Evolutionary conservation across 2,797 vertebrate species (phyloP), one percentile per base, ranked within the genome.

Genomic region (Phalanger gymnotis): DNA sequence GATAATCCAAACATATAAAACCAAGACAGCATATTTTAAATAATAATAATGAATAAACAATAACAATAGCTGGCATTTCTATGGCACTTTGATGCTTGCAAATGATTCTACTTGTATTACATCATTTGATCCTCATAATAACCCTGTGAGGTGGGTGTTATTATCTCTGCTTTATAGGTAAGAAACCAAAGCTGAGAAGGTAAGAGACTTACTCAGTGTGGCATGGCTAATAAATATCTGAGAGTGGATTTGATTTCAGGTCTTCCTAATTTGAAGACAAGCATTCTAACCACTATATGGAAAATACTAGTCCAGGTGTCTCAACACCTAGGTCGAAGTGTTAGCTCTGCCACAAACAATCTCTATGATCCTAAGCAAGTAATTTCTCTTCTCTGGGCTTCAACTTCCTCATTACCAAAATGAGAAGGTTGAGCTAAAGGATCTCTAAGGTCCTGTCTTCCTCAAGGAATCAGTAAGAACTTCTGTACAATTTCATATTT

Each of bases 401-500:
- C 61, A 13, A 2, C 94, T 92, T 90, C 61, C 90, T 53, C 90
- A 90, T 11, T 6, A 90, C 19, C 30, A 90, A n/a, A 92, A 90
- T 13, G 54, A 81, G 53, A 93, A 93, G 47, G 25, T 73, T 53
- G 90, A 40, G 51, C 56, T 52, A 73, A 58, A 52, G 93, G 90
- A 54, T 34, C 28, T 81, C 58, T 90, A 31, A 90, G 92, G 14
- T 95, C 27, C 19, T 22, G 94, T 95, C 28, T 56, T 58, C 53
- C 92, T 93, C 34, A 58, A 55, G 57, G 94, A 51, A 30, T 54
- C 92, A 92, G 57, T 0, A n/a, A 93, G 16, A 93, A 30, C 93
- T 28, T 16, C 73, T 95, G 11, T 95, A 30, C 73, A 40, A 19
- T 66, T 96, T 93, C 57, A 58, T 31, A 58, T 58, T 92, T 66